Evolutionary conservation across 2,888 invertebrate species (phyloP), one percentile per base, ranked within the genome.

Genomic region (Stenodema calcarata): DNA sequence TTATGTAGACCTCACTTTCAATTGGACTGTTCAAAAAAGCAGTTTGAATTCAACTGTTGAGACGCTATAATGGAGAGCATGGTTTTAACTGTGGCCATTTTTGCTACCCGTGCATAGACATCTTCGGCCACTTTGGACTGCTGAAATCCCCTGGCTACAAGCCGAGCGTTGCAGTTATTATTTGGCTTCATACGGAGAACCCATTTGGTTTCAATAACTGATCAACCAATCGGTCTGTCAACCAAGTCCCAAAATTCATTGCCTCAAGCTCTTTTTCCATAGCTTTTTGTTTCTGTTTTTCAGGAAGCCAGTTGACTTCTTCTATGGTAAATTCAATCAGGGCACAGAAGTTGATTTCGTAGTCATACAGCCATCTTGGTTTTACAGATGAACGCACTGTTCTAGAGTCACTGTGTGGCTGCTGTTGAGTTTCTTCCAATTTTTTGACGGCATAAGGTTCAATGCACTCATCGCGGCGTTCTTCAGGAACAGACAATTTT

Each of bases 221-320:
- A 50, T 2, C 14, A 27, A 35, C 80, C 73, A 30, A 18, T 11
- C 62, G 90, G 90, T 75, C 89, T 44, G 16, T 88, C 78, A 50
- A 81, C 86, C 12, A 90, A 87, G 44, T 73, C 86, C 90, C 90
- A 90, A 0, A 90, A 90, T 28, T 89, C 23, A 90, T 84, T n/a
- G 90, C 89, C 23, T 50, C 70, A 28, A 90, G 89, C 89, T 90
- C 90, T 28, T 81, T 28, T 62, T 47, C 47, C 76, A 89, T 89
- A 11, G 89, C 89, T 73, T 88, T 44, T 54, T 76, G 75, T 73
- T 42, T 82, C 12, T 87, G 70, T 28, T 86, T 28, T 14, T 76
- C 3, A 18, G 79, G 23, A 11, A 79, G 44, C 1, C 0, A 11
- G 44, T 79, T 23, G 18, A 79, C 11, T 6, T 79, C 79, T 50